Conservation (phyloP, 1,140 invertebrate genomes). For the Psix sp. region DNA sequence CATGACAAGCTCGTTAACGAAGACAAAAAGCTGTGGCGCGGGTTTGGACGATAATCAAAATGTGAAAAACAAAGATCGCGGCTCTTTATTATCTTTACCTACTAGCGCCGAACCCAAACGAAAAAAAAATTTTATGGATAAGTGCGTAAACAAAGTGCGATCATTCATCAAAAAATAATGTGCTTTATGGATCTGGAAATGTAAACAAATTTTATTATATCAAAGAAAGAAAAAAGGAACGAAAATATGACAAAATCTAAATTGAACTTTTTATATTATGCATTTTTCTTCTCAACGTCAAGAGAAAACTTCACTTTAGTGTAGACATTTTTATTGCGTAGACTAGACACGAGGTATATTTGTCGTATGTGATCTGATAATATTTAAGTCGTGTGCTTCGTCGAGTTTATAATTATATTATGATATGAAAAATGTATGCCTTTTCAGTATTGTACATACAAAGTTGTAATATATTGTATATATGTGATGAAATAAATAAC, state of each 20-base stretch:
- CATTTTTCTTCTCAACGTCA: slow-evolving; percentile 55
- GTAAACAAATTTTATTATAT: neutral
- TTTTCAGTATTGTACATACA: slow-evolving; percentile 51
- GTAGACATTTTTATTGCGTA: slow-evolving; percentile 34
- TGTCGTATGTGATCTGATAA: slow-evolving; percentile 37
- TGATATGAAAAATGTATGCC: slow-evolving; percentile 5
- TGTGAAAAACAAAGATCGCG: slow-evolving; percentile 64
- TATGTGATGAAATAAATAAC: slow-evolving; percentile 28
- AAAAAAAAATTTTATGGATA: slow-evolving; percentile 86
- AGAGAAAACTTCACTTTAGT: slow-evolving; percentile 28
- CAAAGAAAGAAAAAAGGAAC: neutral
- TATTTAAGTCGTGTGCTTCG: slow-evolving; percentile 7
- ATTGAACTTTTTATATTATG: slow-evolving; percentile 35
- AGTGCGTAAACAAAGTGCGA: slow-evolving; percentile 86
- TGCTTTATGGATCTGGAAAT: too few relatives aligned
- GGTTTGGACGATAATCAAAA: slow-evolving; percentile 65
- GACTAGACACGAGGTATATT: slow-evolving; percentile 22
- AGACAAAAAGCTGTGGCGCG: slow-evolving; percentile 72
- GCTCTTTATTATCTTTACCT: slow-evolving; percentile 71
- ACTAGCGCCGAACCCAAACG: slow-evolving; percentile 75
- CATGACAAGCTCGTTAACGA: slow-evolving; percentile 60
- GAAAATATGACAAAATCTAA: too few relatives aligned
- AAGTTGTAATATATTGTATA: slow-evolving; percentile 46
- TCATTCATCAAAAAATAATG: slow-evolving; percentile 83
- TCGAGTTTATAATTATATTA: slow-evolving; percentile 1